A percentile compares a stretch with the other conserved stretches of the same genome.
These are phyloP conservation scores for Phoeniculus purpureus DNA, from an alignment of 2,797 vertebrate species.

Conservation along the genomic window DNA sequence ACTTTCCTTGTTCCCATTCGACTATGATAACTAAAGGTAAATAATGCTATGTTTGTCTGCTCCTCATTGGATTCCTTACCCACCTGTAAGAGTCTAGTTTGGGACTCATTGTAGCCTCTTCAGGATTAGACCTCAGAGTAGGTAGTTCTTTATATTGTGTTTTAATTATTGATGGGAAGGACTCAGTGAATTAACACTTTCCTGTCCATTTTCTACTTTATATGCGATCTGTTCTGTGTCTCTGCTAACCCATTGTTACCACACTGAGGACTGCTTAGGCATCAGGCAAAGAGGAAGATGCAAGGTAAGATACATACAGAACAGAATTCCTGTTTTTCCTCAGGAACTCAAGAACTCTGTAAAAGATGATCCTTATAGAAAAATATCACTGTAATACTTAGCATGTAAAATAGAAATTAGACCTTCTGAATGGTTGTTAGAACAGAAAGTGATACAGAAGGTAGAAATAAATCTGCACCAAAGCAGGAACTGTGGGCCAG, in stretches of 20 bases:
- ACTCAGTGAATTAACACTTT: neutral
- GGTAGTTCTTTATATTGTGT: neutral
- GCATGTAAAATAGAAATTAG: neutral
- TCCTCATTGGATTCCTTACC: neutral
- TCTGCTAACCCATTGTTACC: neutral
- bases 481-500: neutral
- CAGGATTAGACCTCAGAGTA: neutral
- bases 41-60: neutral
- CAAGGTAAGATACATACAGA: rapidly evolving
- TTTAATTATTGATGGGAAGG: neutral
- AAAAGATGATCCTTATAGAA: neutral
- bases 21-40: neutral
- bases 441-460: neutral
- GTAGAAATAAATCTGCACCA: neutral
- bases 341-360: neutral
- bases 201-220: neutral
- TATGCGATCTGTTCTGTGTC: neutral
- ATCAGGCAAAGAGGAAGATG: neutral
- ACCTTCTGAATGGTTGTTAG: neutral
- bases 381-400: neutral
- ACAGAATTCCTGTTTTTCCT: neutral
- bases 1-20: neutral
- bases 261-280: neutral
- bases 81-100: neutral
- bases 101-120: neutral